Evolutionary conservation across 1,140 invertebrate species (phyloP).

Genomic region (Globodera rostochiensis): DNA sequence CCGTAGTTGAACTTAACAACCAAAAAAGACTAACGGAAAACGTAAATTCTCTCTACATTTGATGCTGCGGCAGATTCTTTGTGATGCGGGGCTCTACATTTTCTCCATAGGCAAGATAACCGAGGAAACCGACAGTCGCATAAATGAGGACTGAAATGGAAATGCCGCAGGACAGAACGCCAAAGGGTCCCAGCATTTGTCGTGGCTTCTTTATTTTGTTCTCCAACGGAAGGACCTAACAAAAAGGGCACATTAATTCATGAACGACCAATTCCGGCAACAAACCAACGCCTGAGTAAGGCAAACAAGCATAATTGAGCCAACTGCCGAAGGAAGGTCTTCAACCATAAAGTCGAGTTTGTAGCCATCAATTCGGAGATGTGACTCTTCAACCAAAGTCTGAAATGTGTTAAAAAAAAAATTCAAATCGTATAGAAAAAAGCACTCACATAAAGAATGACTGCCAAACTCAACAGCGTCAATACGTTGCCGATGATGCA

Average conservation of each 20-base stretch:
- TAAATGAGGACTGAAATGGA: slow-evolving; percentile 58
- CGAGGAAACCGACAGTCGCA: slow-evolving; percentile 58
- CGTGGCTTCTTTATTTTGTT: slow-evolving; percentile 53
- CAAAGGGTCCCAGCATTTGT: slow-evolving; percentile 57
- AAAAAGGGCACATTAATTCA: slow-evolving; percentile 1
- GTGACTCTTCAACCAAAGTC: slow-evolving; percentile 49
- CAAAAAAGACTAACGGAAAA: not conserved
- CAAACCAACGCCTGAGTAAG: slow-evolving; percentile 61
- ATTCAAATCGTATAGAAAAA: not conserved
- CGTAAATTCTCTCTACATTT: not conserved
- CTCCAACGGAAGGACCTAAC: slow-evolving; percentile 57
- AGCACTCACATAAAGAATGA: slow-evolving; percentile 55
- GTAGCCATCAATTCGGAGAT: slow-evolving; percentile 32
- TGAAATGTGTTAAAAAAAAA: slow-evolving; percentile 21
- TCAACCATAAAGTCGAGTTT: slow-evolving; percentile 53
- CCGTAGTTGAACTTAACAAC: slow-evolving; percentile 66
- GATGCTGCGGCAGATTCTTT: slow-evolving; percentile 56
- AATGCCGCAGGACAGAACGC: slow-evolving; percentile 60
- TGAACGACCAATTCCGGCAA: not conserved
- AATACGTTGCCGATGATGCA: slow-evolving; percentile 54
- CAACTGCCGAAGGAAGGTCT: slow-evolving; percentile 51
- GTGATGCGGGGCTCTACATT: slow-evolving; percentile 63
- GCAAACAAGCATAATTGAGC: slow-evolving; percentile 60
- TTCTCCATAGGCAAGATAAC: slow-evolving; percentile 62
- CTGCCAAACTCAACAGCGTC: slow-evolving; percentile 51